A percentile compares a stretch with the other conserved stretches of the same genome.
Conservation (phyloP, 64 coral and sea anemone species). For the Trachythela sp. region DNA sequence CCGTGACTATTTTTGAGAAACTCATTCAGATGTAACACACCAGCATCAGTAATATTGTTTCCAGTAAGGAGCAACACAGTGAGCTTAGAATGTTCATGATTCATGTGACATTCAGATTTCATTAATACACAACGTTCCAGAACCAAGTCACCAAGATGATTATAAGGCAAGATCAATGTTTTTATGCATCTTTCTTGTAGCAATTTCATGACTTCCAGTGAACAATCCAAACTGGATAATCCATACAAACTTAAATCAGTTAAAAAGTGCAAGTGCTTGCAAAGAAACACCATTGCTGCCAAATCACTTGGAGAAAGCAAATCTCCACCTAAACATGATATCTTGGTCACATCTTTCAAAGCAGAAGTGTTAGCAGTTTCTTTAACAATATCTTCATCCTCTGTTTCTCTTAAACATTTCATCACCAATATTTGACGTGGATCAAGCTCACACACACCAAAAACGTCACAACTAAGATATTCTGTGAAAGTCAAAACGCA, state of each 20-base stretch:
- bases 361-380: not conserved
- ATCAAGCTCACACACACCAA: not conserved
- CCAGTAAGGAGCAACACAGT: not conserved
- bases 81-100: not conserved
- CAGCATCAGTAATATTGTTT: not conserved
- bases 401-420: not conserved
- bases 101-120: not conserved
- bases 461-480: not conserved
- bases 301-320: not conserved
- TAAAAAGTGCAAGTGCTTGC: not conserved
- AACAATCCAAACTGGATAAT: not conserved
- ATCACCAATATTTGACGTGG: not conserved
- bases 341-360: not conserved
- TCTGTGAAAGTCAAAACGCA: not conserved
- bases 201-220: not conserved
- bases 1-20: not conserved
- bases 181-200: not conserved
- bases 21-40: not conserved
- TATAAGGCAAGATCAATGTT: not conserved
- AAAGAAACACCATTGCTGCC: not conserved
- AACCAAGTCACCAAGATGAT: not conserved
- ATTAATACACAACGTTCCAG: not conserved
- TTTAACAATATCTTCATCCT: not conserved
- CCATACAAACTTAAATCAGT: not conserved
- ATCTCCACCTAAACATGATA: no score